A percentile compares a stretch with the other conserved stretches of the same genome.
Evolutionary conservation across 2,888 invertebrate species (phyloP).

Genomic region (Masnerella sp.): DNA sequence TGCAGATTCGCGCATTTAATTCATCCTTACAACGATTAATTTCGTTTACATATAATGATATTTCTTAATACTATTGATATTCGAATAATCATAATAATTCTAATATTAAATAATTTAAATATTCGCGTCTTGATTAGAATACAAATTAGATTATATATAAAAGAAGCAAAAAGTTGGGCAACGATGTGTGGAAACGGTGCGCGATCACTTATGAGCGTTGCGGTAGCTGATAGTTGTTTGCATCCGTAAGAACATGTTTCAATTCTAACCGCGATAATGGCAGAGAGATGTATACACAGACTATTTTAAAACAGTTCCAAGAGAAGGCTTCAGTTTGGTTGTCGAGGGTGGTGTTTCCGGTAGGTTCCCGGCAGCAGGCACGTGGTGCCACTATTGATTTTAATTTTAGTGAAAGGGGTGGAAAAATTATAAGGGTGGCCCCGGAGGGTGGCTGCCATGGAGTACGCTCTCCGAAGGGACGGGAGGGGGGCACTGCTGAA

Average conservation of each 20-base stretch:
- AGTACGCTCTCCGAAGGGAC: conserved; percentile 56
- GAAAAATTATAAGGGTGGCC: conserved; percentile 78
- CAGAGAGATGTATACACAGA: conserved; percentile 63
- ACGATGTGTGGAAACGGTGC: no score
- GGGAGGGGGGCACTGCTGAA: conserved; percentile 69
- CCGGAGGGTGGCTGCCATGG: conserved; percentile 65
- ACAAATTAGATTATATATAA: no score
- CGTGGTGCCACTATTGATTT: conserved; percentile 78
- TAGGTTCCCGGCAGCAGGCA: conserved; percentile 73
- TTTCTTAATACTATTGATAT: no score
- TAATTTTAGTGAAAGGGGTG: conserved; percentile 78
- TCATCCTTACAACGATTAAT: no score
- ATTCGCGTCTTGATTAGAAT: no score
- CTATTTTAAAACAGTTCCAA: conserved; percentile 70
- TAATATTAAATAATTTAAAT: no score
- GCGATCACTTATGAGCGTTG: no score
- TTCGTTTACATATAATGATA: no score
- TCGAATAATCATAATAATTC: no score
- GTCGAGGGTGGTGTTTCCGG: conserved; percentile 68
- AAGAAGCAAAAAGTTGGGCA: no score
- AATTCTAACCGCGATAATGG: conserved; percentile 62
- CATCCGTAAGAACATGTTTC: conserved; percentile 64
- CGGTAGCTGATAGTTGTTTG: no score
- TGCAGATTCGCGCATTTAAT: no score
- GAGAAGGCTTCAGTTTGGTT: conserved; percentile 63